Evolutionary conservation across 37 sponge, comb jelly and placozoan species (phyloP).

Genomic region (Chondrosia reniformis): DNA sequence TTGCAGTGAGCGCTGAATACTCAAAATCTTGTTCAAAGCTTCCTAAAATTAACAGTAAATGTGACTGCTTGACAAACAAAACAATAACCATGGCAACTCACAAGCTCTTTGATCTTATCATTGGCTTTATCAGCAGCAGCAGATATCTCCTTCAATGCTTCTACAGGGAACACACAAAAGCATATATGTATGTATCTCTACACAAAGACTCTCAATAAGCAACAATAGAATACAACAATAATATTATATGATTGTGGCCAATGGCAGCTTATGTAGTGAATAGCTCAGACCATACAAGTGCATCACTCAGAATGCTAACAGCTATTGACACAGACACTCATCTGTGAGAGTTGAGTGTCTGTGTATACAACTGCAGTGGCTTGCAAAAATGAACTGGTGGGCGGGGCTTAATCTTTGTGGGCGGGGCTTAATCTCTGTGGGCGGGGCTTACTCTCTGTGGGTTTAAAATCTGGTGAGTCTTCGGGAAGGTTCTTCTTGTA

Average conservation of each 20-base stretch:
- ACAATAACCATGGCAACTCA: constrained; percentile 6
- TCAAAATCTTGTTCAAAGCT: constrained; percentile 57
- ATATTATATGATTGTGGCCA: neutral
- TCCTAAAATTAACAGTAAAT: constrained; percentile 31
- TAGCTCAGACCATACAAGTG: neutral
- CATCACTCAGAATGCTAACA: too few species aligned
- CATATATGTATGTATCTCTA: too few species aligned
- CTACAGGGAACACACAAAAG: constrained; percentile 23
- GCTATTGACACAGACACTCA: too few species aligned
- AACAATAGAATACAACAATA: neutral
- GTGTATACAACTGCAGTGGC: too few species aligned
- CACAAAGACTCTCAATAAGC: neutral
- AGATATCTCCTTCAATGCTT: constrained; percentile 74
- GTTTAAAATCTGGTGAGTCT: constrained; percentile 52
- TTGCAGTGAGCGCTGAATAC: constrained; percentile 60
- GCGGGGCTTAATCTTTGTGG: neutral
- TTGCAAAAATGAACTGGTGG: too few species aligned
- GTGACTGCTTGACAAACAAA: neutral
- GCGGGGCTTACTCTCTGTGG: constrained; percentile 49
- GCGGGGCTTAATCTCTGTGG: neutral
- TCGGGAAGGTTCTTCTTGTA: constrained; percentile 76
- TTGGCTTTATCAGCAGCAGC: constrained; percentile 87
- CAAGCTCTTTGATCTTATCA: constrained; percentile 81
- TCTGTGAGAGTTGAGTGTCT: too few species aligned
- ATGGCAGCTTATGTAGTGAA: neutral